phyloP scores from a whole-genome alignment of 2,797 vertebrate genomes.

The Champsocephalus esox region DNA sequence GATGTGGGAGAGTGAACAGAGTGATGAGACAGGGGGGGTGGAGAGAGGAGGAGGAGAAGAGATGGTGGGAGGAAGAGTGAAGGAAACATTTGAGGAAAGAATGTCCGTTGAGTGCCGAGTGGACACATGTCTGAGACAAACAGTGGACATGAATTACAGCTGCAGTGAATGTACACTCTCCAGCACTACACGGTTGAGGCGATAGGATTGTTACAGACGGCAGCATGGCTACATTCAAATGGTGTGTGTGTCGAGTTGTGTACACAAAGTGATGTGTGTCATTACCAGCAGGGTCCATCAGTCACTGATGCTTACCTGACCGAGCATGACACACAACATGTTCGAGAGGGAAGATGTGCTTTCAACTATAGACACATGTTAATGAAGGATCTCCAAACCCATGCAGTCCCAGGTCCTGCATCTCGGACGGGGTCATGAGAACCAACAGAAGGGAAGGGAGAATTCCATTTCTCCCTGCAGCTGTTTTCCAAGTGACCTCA shows the following conservation, averaged over 20 bases:
- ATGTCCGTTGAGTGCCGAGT: slow-evolving; percentile 17
- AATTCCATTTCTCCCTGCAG: slow-evolving; percentile 51
- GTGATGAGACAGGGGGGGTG: slow-evolving; percentile 57
- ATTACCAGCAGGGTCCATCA: not conserved
- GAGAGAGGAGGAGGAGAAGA: not conserved
- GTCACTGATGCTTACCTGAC: slow-evolving; percentile 6
- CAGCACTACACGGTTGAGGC: slow-evolving; percentile 15
- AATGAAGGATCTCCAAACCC: not conserved
- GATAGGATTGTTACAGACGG: not conserved
- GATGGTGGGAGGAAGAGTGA: not conserved
- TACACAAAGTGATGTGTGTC: not conserved
- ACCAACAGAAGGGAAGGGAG: slow-evolving; percentile 8
- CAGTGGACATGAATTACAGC: not conserved
- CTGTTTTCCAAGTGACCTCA: slow-evolving; percentile 56
- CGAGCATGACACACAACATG: not conserved
- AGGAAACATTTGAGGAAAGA: slow-evolving; percentile 16
- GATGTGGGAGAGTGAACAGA: slow-evolving; percentile 68
- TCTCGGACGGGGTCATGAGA: slow-evolving; percentile 16
- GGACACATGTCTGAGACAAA: slow-evolving; percentile 19
- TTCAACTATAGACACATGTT: not conserved
- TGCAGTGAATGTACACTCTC: not conserved
- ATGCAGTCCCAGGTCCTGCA: not conserved
- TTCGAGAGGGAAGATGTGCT: not conserved
- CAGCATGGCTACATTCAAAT: not conserved
- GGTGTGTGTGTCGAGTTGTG: not conserved